Base-by-base conservation (phyloP, 2,888 invertebrate species). In the Drosophila algonquin region DNA sequence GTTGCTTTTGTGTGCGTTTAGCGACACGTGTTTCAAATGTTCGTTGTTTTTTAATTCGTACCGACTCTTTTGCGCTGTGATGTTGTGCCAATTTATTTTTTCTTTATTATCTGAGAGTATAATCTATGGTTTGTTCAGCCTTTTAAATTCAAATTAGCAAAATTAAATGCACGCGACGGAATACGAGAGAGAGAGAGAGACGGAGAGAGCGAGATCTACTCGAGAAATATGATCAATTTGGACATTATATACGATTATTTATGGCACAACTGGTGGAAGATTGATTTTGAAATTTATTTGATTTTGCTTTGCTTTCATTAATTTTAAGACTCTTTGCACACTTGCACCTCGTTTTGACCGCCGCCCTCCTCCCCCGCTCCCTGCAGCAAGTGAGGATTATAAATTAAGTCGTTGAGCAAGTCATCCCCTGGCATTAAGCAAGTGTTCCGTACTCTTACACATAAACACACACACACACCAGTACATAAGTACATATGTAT, bases 11-110 rank as follows among this genome's bases (percentile, higher is more conserved):
- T 80, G 57, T 69, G 79, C 71, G 79, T 63, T 73, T 53, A 79
- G 80, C 76, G 78, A 86, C 87, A 87, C 88, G 87, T 87, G 88
- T 87, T 81, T 80, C 80, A 79, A 88, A 88, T 87, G 77, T 71
- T 76, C 73, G 74, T 59, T 73, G 69, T 76, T 63, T 73, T 68
- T 72, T 64, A 48, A 52, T 67, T 76, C 68, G 65, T 64, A 56
- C 60, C 56, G 46, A 60, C 64, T 68, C 63, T 74, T 74, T 63
- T 61, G 64, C 57, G 24, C 58, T 58, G 67, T 58, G 67, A 69
- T 70, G 35, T 59, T 83, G 80, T 82, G 83, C 86, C 83, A 86
- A 83, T 83, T 83, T 79, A 83, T 81, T 81, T 81, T 57, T 76
- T 81, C 58, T 76, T 76, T 75, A 77, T 80, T 85, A 84, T 87